Percentiles rank a stretch among this genome's conserved stretches.
Evolutionary conservation across 2,113 vertebrate species (phyloP).

Genomic region (Ailuropoda melanoleuca): DNA sequence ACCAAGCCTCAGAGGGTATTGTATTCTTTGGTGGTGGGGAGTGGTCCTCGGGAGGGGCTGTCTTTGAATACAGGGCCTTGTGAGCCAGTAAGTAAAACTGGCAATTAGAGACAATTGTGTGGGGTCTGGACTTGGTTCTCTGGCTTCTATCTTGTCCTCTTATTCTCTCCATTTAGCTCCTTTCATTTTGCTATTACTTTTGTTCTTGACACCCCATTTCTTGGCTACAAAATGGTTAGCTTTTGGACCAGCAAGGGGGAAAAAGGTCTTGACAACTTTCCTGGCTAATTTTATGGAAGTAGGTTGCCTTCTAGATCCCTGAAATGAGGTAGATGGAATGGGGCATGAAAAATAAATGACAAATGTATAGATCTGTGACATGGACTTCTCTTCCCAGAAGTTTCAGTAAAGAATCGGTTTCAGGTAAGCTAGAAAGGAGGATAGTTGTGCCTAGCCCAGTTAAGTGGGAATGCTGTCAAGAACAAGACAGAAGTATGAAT

Average conservation of each 20-base stretch:
- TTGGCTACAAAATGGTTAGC: constrained; percentile 1
- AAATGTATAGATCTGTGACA: background rate
- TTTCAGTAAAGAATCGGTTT: constrained; percentile 5
- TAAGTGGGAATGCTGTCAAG: background rate
- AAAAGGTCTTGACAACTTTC: constrained; percentile 31
- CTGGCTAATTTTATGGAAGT: constrained; percentile 40
- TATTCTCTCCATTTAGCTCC: constrained; percentile 12
- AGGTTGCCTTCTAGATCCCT: constrained; percentile 33
- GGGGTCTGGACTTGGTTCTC: background rate
- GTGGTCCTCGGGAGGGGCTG: constrained; percentile 31
- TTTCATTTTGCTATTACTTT: constrained; percentile 52
- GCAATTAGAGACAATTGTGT: background rate
- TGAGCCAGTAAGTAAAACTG: constrained; percentile 11
- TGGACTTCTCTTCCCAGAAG: constrained; percentile 9
- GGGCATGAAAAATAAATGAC: constrained; percentile 8
- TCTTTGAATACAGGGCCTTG: background rate
- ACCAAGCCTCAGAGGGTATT: constrained; percentile 65
- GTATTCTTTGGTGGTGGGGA: constrained; percentile 49
- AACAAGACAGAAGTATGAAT: background rate
- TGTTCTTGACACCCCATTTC: constrained; percentile 33
- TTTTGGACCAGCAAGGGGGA: constrained; percentile 13
- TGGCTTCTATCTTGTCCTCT: constrained; percentile 27
- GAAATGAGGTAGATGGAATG: constrained; percentile 32
- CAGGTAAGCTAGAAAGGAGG: background rate
- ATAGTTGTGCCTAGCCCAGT: background rate